A percentile compares a stretch with the other conserved stretches of the same genome.
Conservation (phyloP, 2,797 vertebrate species). For the Protonibea diacanthus region DNA sequence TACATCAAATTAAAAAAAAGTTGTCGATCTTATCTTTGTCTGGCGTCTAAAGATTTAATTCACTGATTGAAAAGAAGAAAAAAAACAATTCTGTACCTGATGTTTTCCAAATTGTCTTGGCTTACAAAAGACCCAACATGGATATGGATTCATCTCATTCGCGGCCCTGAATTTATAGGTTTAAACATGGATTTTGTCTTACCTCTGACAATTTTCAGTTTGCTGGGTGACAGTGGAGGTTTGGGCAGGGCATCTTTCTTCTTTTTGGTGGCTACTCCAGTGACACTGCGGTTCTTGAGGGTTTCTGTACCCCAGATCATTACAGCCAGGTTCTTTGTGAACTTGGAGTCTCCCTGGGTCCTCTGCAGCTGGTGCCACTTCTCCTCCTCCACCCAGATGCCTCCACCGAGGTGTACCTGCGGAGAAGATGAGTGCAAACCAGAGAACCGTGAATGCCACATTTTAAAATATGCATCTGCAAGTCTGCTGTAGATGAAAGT, state of each 20-base stretch:
- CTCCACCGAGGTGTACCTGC: conserved; percentile 97
- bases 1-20: conserved; percentile 51
- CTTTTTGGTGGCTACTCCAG: conserved; percentile 99
- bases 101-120: conserved; percentile 10
- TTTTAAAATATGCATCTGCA: not conserved
- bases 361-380: conserved; percentile 99
- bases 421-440: not conserved
- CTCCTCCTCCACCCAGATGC: conserved; percentile 99
- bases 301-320: conserved; percentile 99
- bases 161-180: not conserved
- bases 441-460: not conserved
- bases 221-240: conserved; percentile 98
- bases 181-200: conserved; percentile 50
- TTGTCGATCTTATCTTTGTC: conserved; percentile 45
- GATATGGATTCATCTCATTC: conserved; percentile 5
- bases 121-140: conserved; percentile 16
- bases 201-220: conserved; percentile 99
- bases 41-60: conserved; percentile 19
- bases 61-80: not conserved
- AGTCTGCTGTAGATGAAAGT: not conserved
- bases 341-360: conserved; percentile 99
- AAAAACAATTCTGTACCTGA: conserved; percentile 13
- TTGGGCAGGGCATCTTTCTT: conserved; percentile 99
- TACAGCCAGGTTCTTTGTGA: conserved; percentile 99
- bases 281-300: conserved; percentile 98